These are phyloP conservation scores for Artemia franciscana DNA, from an alignment of 1,140 invertebrate genomes.

Conservation along the genomic window DNA sequence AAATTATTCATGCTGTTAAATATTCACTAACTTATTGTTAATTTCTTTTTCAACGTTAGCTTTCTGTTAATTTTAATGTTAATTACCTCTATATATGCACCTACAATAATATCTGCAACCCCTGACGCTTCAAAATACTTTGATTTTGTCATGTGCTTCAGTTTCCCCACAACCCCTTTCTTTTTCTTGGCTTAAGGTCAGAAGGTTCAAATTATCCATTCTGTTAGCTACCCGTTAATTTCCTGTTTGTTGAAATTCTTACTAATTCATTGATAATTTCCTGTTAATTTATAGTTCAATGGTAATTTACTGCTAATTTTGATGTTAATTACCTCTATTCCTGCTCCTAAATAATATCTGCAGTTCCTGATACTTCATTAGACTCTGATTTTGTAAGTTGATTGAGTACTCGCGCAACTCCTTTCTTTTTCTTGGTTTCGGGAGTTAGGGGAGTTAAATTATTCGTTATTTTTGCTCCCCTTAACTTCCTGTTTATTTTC, in stretches of 20 bases:
- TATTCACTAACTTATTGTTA: too few species aligned
- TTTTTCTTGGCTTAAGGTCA: slow-evolving; percentile 47
- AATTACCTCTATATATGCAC: slow-evolving; percentile 16
- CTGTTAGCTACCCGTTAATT: too few species aligned
- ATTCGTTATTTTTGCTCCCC: too few species aligned
- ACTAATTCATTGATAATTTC: too few species aligned
- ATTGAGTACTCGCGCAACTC: slow-evolving; percentile 56
- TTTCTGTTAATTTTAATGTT: not conserved
- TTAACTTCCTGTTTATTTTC: too few species aligned
- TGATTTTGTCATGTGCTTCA: slow-evolving; percentile 61
- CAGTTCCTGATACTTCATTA: slow-evolving; percentile 29
- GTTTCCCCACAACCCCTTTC: slow-evolving; percentile 53
- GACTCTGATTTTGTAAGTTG: slow-evolving; percentile 61
- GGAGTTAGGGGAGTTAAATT: slow-evolving; percentile 27
- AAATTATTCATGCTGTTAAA: too few species aligned
- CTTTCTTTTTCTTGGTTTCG: slow-evolving; percentile 55
- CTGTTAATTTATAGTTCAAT: too few species aligned
- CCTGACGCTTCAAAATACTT: slow-evolving; percentile 38
- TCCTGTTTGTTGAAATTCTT: too few species aligned
- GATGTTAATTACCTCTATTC: slow-evolving; percentile 14
- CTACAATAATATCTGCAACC: slow-evolving; percentile 15
- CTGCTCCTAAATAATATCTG: slow-evolving; percentile 15
- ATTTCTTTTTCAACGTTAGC: too few species aligned
- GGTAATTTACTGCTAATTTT: too few species aligned
- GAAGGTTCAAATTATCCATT: too few species aligned